Evolutionary conservation across 2,888 invertebrate species (phyloP).

Genomic region (Rhyacophila evoluta): DNA sequence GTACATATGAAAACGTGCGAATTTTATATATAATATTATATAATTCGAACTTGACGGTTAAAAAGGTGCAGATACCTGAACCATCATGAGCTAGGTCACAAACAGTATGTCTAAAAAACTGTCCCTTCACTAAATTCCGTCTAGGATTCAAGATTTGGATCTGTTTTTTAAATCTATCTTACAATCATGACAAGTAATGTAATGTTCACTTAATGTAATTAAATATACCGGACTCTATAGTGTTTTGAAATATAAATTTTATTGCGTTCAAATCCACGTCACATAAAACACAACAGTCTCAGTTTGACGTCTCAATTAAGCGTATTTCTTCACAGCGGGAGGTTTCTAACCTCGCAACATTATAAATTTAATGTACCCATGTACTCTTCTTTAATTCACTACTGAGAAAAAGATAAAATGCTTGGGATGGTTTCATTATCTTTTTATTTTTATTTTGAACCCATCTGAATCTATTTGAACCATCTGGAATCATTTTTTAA

Average conservation of each 20-base stretch:
- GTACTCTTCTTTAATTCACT: not conserved
- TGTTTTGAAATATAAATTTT: slow-evolving; percentile 2
- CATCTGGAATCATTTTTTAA: not conserved
- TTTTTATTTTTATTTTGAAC: not conserved
- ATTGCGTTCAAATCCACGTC: slow-evolving; percentile 22
- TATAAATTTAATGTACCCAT: slow-evolving; percentile 19
- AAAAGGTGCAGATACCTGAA: too few species aligned
- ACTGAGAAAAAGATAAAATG: not conserved
- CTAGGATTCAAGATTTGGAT: too few species aligned
- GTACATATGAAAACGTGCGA: too few species aligned
- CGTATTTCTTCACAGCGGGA: slow-evolving; percentile 36
- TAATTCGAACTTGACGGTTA: too few species aligned
- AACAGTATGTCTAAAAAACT: too few species aligned
- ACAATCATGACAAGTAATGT: too few species aligned
- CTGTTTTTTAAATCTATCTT: too few species aligned
- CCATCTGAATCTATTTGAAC: not conserved
- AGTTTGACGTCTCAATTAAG: slow-evolving; percentile 47
- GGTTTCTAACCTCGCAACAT: slow-evolving; percentile 26
- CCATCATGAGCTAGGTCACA: too few species aligned
- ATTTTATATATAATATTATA: too few species aligned
- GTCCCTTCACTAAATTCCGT: too few species aligned
- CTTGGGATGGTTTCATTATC: not conserved
- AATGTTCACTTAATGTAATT: too few species aligned
- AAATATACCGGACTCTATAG: not conserved
- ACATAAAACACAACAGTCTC: slow-evolving; percentile 40